Conservation (phyloP, 1,140 invertebrate genomes). For the Copidosoma floridanum region DNA sequence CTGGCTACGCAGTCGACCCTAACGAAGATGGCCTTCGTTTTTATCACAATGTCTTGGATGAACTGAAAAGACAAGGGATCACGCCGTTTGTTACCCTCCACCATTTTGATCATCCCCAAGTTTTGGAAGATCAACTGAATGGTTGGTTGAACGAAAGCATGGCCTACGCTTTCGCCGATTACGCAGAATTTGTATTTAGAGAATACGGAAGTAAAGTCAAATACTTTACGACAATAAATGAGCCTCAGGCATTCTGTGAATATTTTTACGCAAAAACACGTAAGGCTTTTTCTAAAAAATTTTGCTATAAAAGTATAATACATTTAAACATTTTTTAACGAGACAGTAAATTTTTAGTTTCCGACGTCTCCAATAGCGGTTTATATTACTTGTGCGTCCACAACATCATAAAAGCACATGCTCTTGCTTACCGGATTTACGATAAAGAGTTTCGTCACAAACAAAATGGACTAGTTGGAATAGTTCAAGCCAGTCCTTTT, state of each 20-base stretch:
- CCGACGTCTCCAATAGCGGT: no score
- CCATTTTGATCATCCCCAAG: slow-evolving; percentile 59
- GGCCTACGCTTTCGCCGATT: slow-evolving; percentile 58
- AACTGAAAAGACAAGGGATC: slow-evolving; percentile 56
- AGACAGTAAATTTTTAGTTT: no score
- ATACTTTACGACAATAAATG: slow-evolving; percentile 55
- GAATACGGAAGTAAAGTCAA: slow-evolving; percentile 53
- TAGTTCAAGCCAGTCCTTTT: slow-evolving; percentile 21
- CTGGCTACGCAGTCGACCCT: slow-evolving; percentile 56
- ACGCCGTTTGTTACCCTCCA: slow-evolving; percentile 57
- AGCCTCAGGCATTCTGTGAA: slow-evolving; percentile 50
- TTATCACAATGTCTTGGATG: slow-evolving; percentile 61
- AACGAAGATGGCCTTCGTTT: slow-evolving; percentile 60
- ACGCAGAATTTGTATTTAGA: slow-evolving; percentile 54
- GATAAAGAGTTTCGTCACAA: slow-evolving; percentile 60
- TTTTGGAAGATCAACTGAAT: slow-evolving; percentile 57
- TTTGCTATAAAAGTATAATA: no score
- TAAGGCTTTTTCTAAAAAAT: no score
- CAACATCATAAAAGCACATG: no score
- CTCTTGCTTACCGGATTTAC: no score
- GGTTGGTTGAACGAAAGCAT: slow-evolving; percentile 63
- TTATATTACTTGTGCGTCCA: no score
- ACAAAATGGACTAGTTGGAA: slow-evolving; percentile 58
- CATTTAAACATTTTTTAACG: no score
- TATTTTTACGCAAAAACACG: no score